Percentiles rank a stretch among this genome's conserved stretches.
Conservation (phyloP, 1,140 invertebrate genomes). For the Ditylenchus dipsaci region DNA sequence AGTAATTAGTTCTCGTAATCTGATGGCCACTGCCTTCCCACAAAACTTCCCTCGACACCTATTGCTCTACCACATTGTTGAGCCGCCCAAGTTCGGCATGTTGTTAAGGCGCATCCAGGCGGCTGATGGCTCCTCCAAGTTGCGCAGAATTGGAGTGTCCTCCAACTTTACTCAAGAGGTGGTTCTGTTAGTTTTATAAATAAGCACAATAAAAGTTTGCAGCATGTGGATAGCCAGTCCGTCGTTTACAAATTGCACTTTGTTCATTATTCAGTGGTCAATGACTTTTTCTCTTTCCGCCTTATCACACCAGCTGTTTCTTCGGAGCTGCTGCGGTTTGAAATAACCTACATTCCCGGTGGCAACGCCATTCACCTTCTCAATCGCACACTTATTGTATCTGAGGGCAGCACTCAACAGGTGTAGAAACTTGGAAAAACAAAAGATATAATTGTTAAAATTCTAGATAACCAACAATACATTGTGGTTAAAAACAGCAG, state of each 20-base stretch:
- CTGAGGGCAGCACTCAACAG: constrained; percentile 44
- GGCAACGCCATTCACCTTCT: constrained; percentile 47
- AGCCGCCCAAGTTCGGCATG: constrained; percentile 56
- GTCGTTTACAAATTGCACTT: constrained; percentile 54
- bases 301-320: constrained; percentile 48
- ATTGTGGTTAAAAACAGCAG: constrained; percentile 49
- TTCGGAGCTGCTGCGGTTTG: constrained; percentile 51
- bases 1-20: constrained; percentile 31
- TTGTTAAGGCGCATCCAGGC: constrained; percentile 40
- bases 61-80: constrained; percentile 52
- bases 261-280: constrained; percentile 53
- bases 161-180: constrained; percentile 58
- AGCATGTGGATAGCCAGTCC: constrained; percentile 49
- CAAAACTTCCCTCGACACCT: constrained; percentile 41
- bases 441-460: not conserved
- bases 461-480: constrained; percentile 52
- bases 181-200: not conserved
- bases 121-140: not conserved
- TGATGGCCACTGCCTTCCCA: constrained; percentile 55
- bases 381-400: constrained; percentile 53
- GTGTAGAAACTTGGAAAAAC: constrained; percentile 3
- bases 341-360: constrained; percentile 53
- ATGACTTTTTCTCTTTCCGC: constrained; percentile 55
- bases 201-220: not conserved
- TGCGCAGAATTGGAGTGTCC: constrained; percentile 52